Base-by-base conservation (phyloP, 2,797 vertebrate species). In the Cossypha dichroa region DNA sequence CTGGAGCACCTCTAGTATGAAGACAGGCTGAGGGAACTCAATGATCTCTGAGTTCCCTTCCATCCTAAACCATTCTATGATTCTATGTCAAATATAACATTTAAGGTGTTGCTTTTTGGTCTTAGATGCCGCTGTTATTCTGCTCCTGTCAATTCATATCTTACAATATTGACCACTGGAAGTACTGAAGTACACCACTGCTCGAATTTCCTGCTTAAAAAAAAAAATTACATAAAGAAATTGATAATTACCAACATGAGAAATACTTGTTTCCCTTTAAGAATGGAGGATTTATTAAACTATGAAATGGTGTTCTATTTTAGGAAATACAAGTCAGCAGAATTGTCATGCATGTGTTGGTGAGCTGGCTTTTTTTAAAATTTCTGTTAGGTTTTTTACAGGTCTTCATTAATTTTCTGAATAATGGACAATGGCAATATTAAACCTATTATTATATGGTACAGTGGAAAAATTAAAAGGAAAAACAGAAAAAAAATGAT, bases 51-150 rank as follows among this genome's bases (percentile, higher is more conserved):
- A 6, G 8, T 31, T 31, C 11, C 8, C 5, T 63, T 69, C 20
- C n/a, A 38, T 62, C 22, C 22, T 11, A 76, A 69, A 45, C 15
- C 6, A 31, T 45, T 64, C 23, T 31, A 26, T 46, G 20, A 59
- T 52, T 29, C 23, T 26, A 17, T 40, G 5, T 55, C 17, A 68
- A 9, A 31, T 54, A 34, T 1, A 72, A 5, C 2, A 51, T 40
- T 38, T 43, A 7, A 5, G 3, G 8, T 51, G 19, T 25, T 3
- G 0, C 0, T 34, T 92, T 80, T 45, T 51, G 6, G 11, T 69
- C 43, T 58, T 7, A 34, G 17, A 46, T 62, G 6, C 5, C 29
- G 7, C 16, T 77, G 15, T 9, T 41, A n/a, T 5, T 74, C 31
- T 63, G 13, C 4, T 85, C 8, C 13, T 63, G 22, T 19, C 48